Percentiles rank a stretch among this genome's conserved stretches.
Evolutionary conservation across 1,140 invertebrate species (phyloP).

Genomic region (Nephila pilipes): DNA sequence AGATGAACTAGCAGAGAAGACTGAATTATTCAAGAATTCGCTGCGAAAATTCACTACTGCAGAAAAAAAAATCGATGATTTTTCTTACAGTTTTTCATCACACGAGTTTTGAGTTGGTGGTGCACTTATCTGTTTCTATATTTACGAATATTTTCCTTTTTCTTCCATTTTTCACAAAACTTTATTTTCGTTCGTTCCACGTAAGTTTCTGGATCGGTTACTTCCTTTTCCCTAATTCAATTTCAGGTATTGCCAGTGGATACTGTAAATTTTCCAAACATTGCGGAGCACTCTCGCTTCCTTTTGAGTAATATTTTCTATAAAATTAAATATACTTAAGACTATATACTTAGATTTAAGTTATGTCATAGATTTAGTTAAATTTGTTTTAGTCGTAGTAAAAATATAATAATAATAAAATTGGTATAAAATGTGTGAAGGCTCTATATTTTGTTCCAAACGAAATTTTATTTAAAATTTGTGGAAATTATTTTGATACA

Average conservation of each 20-base stretch:
- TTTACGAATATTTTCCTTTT: constrained; percentile 36
- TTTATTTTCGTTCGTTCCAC: neutral
- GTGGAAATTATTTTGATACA: too few relatives aligned
- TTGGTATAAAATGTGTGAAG: too few relatives aligned
- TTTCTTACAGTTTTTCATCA: constrained; percentile 41
- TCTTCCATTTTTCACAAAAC: constrained; percentile 19
- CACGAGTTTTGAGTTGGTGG: neutral
- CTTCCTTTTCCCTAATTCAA: constrained; percentile 14
- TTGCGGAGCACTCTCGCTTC: neutral
- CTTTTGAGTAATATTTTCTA: neutral
- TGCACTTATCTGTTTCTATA: constrained; percentile 42
- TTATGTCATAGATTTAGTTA: too few relatives aligned
- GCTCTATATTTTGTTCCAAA: too few relatives aligned
- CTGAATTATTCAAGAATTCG: constrained; percentile 70
- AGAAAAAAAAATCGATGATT: constrained; percentile 37
- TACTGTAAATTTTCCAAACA: neutral
- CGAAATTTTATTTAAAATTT: too few relatives aligned
- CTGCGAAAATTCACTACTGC: neutral
- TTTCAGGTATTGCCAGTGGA: neutral
- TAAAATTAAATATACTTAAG: too few relatives aligned
- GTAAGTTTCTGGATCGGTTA: neutral
- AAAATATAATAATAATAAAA: too few relatives aligned
- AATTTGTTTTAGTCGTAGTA: too few relatives aligned
- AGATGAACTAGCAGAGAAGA: constrained; percentile 47
- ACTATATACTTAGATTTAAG: too few relatives aligned